Conservation (phyloP, 2,113 vertebrate genomes). For the Alectura lathami region DNA sequence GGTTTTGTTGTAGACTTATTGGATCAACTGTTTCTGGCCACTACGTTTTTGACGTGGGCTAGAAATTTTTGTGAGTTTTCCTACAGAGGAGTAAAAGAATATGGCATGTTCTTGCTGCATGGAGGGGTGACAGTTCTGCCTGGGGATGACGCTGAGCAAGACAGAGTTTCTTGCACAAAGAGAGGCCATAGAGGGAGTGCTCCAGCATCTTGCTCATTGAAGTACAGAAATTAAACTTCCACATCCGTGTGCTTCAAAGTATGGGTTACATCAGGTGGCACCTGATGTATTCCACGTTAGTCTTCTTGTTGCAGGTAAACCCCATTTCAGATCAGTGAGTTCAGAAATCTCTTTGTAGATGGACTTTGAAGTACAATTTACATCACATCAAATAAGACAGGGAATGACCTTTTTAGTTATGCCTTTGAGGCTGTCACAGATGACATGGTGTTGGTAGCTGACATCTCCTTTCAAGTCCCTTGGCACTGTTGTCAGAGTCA, state of each 20-base stretch:
- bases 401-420: constrained; percentile 41
- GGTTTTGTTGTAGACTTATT: neutral
- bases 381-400: neutral
- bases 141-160: neutral
- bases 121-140: neutral
- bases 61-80: neutral
- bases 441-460: neutral
- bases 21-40: neutral
- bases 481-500: neutral
- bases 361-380: constrained; percentile 43
- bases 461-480: constrained; percentile 32
- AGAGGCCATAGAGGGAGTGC: neutral
- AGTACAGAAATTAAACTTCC: constrained; percentile 28
- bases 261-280: neutral
- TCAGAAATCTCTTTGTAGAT: neutral
- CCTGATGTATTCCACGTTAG: neutral
- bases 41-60: neutral
- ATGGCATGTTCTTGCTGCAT: neutral
- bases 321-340: neutral
- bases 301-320: neutral
- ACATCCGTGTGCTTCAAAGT: neutral
- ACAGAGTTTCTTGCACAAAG: neutral
- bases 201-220: constrained; percentile 18
- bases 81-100: neutral
- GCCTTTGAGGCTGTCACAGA: constrained; percentile 25